A percentile compares a stretch with the other conserved stretches of the same genome.
Evolutionary conservation across 2,888 invertebrate species (phyloP).

Genomic region (Aleiodes testaceus): DNA sequence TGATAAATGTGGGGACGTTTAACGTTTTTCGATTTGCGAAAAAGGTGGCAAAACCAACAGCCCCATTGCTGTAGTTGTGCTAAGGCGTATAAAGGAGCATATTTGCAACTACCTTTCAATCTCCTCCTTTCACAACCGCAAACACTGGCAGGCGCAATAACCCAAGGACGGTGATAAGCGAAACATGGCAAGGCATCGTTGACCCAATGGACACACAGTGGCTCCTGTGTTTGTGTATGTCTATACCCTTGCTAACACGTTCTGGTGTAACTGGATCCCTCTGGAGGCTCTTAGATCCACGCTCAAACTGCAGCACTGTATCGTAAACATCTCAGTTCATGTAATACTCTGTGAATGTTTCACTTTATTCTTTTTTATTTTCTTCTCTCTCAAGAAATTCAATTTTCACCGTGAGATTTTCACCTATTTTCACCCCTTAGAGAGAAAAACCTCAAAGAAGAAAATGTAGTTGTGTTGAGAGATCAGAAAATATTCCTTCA

Average conservation of each 20-base stretch:
- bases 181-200: neutral
- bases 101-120: neutral
- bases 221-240: slow-evolving; percentile 15
- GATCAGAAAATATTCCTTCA: neutral
- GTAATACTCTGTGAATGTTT: slow-evolving; percentile 8
- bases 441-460: neutral
- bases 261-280: slow-evolving; percentile 26
- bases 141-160: slow-evolving; percentile 36
- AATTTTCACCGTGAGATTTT: slow-evolving; percentile 1
- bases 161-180: slow-evolving; percentile 32
- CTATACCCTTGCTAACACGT: slow-evolving; percentile 25
- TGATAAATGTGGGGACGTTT: slow-evolving; percentile 45
- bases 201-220: slow-evolving; percentile 28
- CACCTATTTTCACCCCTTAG: no score
- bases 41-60: neutral
- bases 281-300: slow-evolving; percentile 25
- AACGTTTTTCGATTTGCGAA: slow-evolving; percentile 45
- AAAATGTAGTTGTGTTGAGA: neutral
- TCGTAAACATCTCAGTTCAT: slow-evolving; percentile 27
- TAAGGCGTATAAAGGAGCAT: slow-evolving; percentile 4
- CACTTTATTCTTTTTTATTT: no score
- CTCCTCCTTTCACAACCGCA: slow-evolving; percentile 23
- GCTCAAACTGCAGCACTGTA: slow-evolving; percentile 6
- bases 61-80: neutral
- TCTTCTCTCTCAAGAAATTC: slow-evolving; percentile 10